These are phyloP conservation scores for Psix sp. DNA, from an alignment of 1,140 invertebrate species.

Conservation along the genomic window DNA sequence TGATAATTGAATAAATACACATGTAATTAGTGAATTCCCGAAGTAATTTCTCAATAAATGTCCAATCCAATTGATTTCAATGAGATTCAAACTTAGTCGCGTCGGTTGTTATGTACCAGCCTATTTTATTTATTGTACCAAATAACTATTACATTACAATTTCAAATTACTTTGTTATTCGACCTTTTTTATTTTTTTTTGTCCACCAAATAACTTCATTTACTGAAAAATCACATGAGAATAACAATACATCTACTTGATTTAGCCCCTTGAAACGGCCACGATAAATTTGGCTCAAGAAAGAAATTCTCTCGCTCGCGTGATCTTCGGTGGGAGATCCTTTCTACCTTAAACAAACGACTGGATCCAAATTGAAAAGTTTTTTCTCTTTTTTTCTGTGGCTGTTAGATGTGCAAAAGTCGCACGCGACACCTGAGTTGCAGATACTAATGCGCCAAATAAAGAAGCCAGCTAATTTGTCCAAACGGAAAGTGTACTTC, in stretches of 20 bases:
- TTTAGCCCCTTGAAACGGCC: neutral
- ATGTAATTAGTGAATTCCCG: conserved; percentile 6
- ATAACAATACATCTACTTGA: conserved; percentile 1
- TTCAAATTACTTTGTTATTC: no score
- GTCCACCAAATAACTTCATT: no score
- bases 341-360: conserved; percentile 9
- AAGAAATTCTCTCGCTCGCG: conserved; percentile 1
- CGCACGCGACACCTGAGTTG: conserved; percentile 19
- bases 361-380: conserved; percentile 21
- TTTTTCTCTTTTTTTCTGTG: no score
- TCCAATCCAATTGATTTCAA: no score
- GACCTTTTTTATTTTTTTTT: no score
- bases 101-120: no score
- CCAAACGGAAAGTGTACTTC: conserved; percentile 13
- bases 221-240: neutral
- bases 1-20: conserved; percentile 19
- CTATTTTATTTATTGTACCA: no score
- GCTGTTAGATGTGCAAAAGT: conserved; percentile 15
- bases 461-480: conserved; percentile 33
- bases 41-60: conserved; percentile 1
- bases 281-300: conserved; percentile 3
- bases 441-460: conserved; percentile 21
- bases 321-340: no score
- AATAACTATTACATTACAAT: no score
- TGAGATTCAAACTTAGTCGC: no score